Evolutionary conservation across 2,888 invertebrate genomes (phyloP).

Genomic region (Cheilosia vernalis): DNA sequence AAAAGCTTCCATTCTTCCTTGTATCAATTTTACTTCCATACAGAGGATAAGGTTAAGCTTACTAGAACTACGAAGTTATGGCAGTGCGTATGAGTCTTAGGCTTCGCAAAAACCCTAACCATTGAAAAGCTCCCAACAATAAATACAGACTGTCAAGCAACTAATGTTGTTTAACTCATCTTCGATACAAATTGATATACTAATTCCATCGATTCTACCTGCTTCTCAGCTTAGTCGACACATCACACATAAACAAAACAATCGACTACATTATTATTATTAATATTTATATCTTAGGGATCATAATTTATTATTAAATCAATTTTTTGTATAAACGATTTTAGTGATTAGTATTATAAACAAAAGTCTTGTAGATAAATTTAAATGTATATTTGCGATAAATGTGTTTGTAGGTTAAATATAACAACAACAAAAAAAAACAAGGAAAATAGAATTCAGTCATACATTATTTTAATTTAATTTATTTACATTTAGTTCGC

Average conservation of each 20-base stretch:
- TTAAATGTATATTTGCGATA: conserved; percentile 44
- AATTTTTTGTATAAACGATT: conserved; percentile 68
- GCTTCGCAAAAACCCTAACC: no score
- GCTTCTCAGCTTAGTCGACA: conserved; percentile 3
- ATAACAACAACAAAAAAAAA: conserved; percentile 22
- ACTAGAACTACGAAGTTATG: no score
- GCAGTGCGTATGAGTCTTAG: no score
- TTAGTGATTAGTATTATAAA: conserved; percentile 41
- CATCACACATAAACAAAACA: conserved; percentile 29
- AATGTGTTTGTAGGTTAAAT: conserved; percentile 53
- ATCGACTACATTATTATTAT: conserved; percentile 7
- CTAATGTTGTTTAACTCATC: no score
- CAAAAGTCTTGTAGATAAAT: conserved; percentile 55
- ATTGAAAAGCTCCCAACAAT: no score
- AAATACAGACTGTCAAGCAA: no score
- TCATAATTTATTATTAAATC: conserved; percentile 59
- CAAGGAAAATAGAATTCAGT: conserved; percentile 40
- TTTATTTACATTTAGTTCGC: conserved; percentile 4
- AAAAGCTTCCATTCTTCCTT: no score
- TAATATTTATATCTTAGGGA: conserved; percentile 54
- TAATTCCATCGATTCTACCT: background rate
- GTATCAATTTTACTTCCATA: no score
- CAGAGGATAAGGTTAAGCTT: no score
- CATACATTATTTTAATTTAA: conserved; percentile 23
- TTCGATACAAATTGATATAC: no score